Conservation (phyloP, 2,797 vertebrate species). For the Crypturellus tataupa region DNA sequence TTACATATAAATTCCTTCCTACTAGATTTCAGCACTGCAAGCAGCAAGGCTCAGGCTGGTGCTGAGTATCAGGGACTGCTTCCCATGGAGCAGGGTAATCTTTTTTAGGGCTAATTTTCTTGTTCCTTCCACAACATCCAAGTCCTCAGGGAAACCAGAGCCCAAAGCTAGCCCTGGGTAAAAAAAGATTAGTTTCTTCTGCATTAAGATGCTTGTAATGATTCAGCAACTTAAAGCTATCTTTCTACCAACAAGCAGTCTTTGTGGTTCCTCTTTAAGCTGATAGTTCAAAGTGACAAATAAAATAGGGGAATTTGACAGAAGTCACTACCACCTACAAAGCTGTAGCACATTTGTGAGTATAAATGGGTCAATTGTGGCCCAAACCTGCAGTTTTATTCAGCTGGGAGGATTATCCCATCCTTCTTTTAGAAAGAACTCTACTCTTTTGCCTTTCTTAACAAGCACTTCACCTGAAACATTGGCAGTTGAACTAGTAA, state of each 20-base stretch:
- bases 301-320: slow-evolving; percentile 48
- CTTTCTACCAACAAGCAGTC: slow-evolving; percentile 33
- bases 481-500: background rate
- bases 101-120: slow-evolving; percentile 43
- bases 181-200: slow-evolving; percentile 57
- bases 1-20: background rate
- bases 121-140: slow-evolving; percentile 40
- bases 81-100: slow-evolving; percentile 12
- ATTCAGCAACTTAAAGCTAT: slow-evolving; percentile 59
- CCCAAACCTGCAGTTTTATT: slow-evolving; percentile 31
- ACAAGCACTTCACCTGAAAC: slow-evolving; percentile 17
- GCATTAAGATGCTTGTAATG: slow-evolving; percentile 62
- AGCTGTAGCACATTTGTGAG: slow-evolving; percentile 12
- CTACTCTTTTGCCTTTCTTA: background rate
- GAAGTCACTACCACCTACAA: slow-evolving; percentile 58
- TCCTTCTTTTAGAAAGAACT: background rate
- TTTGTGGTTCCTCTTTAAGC: slow-evolving; percentile 28
- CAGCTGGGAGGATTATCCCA: slow-evolving; percentile 23
- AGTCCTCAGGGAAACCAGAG: slow-evolving; percentile 49
- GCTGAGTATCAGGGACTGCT: background rate
- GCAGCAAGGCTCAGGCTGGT: background rate
- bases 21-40: background rate
- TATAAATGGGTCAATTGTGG: slow-evolving; percentile 44
- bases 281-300: slow-evolving; percentile 48
- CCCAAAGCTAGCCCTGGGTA: slow-evolving; percentile 42